Conservation (phyloP, 2,888 invertebrate species). For the Torymus texanus region DNA sequence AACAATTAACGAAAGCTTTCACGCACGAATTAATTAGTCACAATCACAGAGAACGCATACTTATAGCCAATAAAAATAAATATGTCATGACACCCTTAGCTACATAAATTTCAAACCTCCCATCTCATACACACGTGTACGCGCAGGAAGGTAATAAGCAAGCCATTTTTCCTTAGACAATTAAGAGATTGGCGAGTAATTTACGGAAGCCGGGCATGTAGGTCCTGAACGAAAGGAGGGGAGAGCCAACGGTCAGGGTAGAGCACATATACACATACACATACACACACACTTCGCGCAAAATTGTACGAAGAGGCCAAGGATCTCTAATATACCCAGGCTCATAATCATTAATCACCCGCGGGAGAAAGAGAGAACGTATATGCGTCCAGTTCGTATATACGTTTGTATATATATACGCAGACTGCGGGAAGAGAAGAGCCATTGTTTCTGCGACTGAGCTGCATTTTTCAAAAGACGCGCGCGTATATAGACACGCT, state of each 20-base stretch:
- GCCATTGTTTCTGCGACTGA: constrained; percentile 58
- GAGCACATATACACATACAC: constrained; percentile 21
- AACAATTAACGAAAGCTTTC: background rate
- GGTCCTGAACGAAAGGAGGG: constrained; percentile 13
- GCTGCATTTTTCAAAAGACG: constrained; percentile 62
- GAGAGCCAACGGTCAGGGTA: constrained; percentile 7
- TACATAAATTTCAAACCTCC: constrained; percentile 28
- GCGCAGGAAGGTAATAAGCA: constrained; percentile 60
- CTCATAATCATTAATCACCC: constrained; percentile 74
- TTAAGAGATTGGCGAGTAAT: constrained; percentile 70
- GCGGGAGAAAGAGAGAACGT: constrained; percentile 59
- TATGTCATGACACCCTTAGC: constrained; percentile 13
- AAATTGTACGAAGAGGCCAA: constrained; percentile 63
- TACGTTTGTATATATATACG: no score
- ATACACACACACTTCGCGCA: constrained; percentile 53
- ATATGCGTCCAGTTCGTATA: constrained; percentile 44
- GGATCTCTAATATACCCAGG: constrained; percentile 70
- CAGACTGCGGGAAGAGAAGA: constrained; percentile 11
- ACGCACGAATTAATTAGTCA: constrained; percentile 41
- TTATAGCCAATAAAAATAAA: constrained; percentile 42
- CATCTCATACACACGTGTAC: background rate
- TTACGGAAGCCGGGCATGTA: constrained; percentile 61
- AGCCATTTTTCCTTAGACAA: constrained; percentile 66
- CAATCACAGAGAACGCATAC: constrained; percentile 24
- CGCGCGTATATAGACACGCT: constrained; percentile 13